Percentiles rank a stretch among this genome's conserved stretches.
Evolutionary conservation across 2,888 invertebrate genomes (phyloP).

Genomic region (Platerodrilus igneus): DNA sequence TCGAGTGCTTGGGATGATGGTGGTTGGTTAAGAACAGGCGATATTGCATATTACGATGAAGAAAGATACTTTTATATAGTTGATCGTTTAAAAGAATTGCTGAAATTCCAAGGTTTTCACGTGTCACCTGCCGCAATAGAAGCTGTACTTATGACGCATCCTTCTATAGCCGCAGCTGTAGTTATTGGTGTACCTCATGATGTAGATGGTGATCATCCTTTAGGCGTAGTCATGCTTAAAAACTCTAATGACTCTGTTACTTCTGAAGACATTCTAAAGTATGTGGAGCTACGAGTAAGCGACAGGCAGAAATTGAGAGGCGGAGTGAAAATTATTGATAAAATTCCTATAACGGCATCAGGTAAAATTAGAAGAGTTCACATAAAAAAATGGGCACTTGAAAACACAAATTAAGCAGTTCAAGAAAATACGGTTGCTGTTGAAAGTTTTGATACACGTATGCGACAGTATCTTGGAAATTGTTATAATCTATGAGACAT

Average conservation of each 20-base stretch:
- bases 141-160: conserved; percentile 36
- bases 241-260: conserved; percentile 7
- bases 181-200: conserved; percentile 40
- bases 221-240: conserved; percentile 35
- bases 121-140: conserved; percentile 44
- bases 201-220: conserved; percentile 39
- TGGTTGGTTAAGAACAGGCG: conserved; percentile 53
- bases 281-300: conserved; percentile 25
- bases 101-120: conserved; percentile 52
- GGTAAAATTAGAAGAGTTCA: conserved; percentile 27
- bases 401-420: too few species aligned
- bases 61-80: conserved; percentile 48
- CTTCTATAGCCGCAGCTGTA: conserved; percentile 34
- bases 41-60: conserved; percentile 51
- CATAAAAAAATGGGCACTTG: too few species aligned
- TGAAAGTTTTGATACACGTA: too few species aligned
- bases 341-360: conserved; percentile 21
- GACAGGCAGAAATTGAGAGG: conserved; percentile 27
- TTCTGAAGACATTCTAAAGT: conserved; percentile 17
- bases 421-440: too few species aligned
- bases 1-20: conserved; percentile 45
- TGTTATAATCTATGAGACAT: too few species aligned
- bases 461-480: too few species aligned
- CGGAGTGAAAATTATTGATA: conserved; percentile 27
- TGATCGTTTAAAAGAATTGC: conserved; percentile 51